Conservation (phyloP, 1,140 invertebrate species). For the Triops longicaudatus region DNA sequence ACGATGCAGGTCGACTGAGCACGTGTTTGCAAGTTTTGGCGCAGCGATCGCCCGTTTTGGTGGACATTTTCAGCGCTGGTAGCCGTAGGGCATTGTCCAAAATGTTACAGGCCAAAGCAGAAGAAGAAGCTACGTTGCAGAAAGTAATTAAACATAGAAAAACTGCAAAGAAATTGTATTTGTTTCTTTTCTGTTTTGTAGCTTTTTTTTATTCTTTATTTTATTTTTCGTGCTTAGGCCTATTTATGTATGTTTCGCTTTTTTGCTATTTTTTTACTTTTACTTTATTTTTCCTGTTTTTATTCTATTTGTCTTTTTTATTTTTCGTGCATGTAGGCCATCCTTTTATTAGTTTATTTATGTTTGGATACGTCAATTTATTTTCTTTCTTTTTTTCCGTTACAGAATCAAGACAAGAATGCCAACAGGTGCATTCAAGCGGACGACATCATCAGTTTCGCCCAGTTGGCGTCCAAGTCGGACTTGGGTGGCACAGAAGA, state of each 20-base stretch:
- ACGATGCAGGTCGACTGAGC: slow-evolving; percentile 85
- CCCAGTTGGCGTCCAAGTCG: slow-evolving; percentile 54
- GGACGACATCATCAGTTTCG: slow-evolving; percentile 29
- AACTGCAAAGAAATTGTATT: too few relatives aligned
- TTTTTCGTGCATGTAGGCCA: too few relatives aligned
- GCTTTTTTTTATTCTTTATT: too few relatives aligned
- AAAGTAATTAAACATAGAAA: slow-evolving; percentile 40
- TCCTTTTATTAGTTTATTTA: too few relatives aligned
- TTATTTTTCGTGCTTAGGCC: not conserved
- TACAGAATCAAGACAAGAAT: slow-evolving; percentile 24
- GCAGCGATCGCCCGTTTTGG: slow-evolving; percentile 56
- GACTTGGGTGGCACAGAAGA: slow-evolving; percentile 60
- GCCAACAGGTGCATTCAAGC: slow-evolving; percentile 22
- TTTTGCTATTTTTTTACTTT: too few relatives aligned
- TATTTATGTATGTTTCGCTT: too few relatives aligned
- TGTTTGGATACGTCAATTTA: too few relatives aligned
- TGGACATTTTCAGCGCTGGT: slow-evolving; percentile 64
- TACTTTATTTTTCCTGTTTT: too few relatives aligned
- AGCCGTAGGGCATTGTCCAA: slow-evolving; percentile 72
- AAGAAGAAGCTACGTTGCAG: slow-evolving; percentile 53
- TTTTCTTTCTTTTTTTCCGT: too few relatives aligned
- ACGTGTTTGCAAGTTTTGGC: slow-evolving; percentile 71
- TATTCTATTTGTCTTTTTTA: too few relatives aligned
- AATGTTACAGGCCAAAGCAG: slow-evolving; percentile 76
- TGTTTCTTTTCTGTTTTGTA: too few relatives aligned